These are phyloP conservation scores for Tichodroma muraria DNA, from an alignment of 2,113 vertebrate genomes.

Conservation along the genomic window DNA sequence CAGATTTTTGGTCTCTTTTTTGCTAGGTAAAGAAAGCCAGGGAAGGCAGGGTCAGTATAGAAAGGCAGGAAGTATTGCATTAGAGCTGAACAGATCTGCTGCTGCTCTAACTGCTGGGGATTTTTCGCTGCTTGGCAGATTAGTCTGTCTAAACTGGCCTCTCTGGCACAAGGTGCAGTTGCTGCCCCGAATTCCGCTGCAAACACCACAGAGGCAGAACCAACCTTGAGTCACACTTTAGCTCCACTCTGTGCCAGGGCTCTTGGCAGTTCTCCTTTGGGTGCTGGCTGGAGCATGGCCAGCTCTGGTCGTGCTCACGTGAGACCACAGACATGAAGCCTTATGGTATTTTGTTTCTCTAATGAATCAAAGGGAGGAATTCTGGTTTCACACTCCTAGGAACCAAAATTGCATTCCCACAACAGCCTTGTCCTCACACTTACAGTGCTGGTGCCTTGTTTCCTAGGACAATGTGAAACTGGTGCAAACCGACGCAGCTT, in stretches of 20 bases:
- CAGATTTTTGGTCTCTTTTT: neutral
- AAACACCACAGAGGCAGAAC: neutral
- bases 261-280: neutral
- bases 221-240: neutral
- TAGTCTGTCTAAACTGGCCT: neutral
- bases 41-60: neutral
- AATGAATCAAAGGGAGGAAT: neutral
- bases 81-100: neutral
- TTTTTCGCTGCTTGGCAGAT: neutral
- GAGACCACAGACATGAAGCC: neutral
- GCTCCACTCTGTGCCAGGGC: neutral
- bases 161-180: neutral
- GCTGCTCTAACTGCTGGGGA: neutral
- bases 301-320: neutral
- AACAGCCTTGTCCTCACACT: neutral
- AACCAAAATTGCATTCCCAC: neutral
- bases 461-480: neutral
- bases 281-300: neutral
- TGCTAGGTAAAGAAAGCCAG: neutral
- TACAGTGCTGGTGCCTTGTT: neutral
- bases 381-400: neutral
- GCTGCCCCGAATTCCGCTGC: neutral
- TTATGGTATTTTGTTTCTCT: neutral
- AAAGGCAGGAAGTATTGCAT: neutral
- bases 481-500: neutral